phyloP scores from a whole-genome alignment of 1,140 invertebrate species.

The Vollenhovia emeryi region DNA sequence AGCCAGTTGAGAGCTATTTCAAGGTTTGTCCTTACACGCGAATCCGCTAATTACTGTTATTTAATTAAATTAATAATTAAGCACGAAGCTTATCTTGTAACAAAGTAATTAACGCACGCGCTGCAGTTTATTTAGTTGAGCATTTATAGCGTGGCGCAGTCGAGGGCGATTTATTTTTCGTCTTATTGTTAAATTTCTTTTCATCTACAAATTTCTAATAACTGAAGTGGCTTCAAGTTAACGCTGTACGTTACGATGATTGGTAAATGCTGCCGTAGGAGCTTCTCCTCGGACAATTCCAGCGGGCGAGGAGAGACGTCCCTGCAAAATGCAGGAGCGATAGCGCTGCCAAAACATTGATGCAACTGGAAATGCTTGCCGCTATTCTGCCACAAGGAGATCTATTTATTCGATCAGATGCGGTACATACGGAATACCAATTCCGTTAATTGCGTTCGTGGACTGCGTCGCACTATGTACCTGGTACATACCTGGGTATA shows the following conservation, averaged over 20 bases:
- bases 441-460: slow-evolving; percentile 27
- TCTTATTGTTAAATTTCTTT: background rate
- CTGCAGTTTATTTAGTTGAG: background rate
- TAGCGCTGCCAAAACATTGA: slow-evolving; percentile 87
- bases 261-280: slow-evolving; percentile 85
- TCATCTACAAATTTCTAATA: background rate
- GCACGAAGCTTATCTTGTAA: background rate
- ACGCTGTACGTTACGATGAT: background rate
- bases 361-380: slow-evolving; percentile 92
- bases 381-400: slow-evolving; percentile 91
- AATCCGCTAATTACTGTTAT: background rate
- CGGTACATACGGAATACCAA: slow-evolving; percentile 52
- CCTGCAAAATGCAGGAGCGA: slow-evolving; percentile 86
- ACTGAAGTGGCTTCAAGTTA: background rate
- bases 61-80: background rate
- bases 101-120: background rate
- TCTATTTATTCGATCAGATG: slow-evolving; percentile 92
- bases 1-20: background rate
- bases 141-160: background rate
- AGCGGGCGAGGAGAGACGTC: slow-evolving; percentile 89
- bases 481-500: background rate
- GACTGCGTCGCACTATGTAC: background rate
- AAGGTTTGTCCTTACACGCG: background rate
- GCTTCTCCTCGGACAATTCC: slow-evolving; percentile 91
- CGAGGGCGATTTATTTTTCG: background rate